Conservation (phyloP, 2,888 invertebrate genomes). For the Macrophya alboannulata region DNA sequence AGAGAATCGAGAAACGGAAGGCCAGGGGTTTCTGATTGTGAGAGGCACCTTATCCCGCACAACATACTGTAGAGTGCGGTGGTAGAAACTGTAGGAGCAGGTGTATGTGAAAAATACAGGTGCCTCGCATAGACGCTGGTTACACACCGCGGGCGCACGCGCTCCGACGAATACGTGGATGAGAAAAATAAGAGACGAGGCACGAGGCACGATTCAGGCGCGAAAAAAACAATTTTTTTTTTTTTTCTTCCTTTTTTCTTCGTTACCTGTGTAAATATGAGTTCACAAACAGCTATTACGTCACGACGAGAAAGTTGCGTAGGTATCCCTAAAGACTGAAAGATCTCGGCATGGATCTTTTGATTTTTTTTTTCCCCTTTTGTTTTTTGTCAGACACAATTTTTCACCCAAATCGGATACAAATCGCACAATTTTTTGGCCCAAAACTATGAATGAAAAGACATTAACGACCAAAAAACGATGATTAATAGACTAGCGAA, state of each 20-base stretch:
- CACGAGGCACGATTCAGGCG: constrained; percentile 50
- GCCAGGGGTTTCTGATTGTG: background rate
- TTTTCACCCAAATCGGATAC: background rate
- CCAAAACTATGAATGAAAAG: background rate
- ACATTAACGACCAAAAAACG: background rate
- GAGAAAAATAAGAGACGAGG: constrained; percentile 11
- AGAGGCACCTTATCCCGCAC: constrained; percentile 22
- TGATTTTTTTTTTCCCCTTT: constrained; percentile 8
- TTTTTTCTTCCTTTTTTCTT: constrained; percentile 59
- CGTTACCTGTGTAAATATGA: constrained; percentile 69
- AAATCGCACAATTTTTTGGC: background rate
- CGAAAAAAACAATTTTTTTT: constrained; percentile 65
- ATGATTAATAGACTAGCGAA: background rate
- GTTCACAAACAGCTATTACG: constrained; percentile 57
- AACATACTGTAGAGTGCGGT: constrained; percentile 40
- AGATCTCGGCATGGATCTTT: background rate
- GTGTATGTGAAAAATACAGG: constrained; percentile 73
- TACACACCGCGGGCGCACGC: constrained; percentile 61
- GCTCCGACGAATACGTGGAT: constrained; percentile 61
- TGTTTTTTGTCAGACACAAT: background rate
- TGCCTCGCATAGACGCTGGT: constrained; percentile 66
- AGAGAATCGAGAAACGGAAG: constrained; percentile 12
- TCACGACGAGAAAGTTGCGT: constrained; percentile 45
- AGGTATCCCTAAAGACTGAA: constrained; percentile 58
- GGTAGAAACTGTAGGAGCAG: constrained; percentile 66